A percentile compares a stretch with the other conserved stretches of the same genome.
Conservation (phyloP, 2,797 vertebrate genomes). For the Silurus lanzhouensis region DNA sequence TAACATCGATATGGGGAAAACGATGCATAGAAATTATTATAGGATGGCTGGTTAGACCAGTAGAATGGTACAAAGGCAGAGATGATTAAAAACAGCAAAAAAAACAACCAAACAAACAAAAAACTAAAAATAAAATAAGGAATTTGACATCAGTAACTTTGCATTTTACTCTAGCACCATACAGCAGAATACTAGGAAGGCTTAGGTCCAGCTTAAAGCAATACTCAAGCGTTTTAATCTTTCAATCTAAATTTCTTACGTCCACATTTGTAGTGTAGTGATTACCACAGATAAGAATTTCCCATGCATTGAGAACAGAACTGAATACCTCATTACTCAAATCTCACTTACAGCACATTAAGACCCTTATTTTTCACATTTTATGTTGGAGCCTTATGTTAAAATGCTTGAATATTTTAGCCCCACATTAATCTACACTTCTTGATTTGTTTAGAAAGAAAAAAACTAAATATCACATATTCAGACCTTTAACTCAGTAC, state of each 20-base stretch:
- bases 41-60: slow-evolving; percentile 2
- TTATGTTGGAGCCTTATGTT: too few species aligned
- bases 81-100: not conserved
- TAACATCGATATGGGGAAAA: not conserved
- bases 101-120: too few species aligned
- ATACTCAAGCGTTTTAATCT: not conserved
- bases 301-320: slow-evolving; percentile 7
- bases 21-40: slow-evolving; percentile 8
- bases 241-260: not conserved
- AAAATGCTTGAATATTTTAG: too few species aligned
- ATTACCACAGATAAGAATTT: not conserved
- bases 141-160: slow-evolving; percentile 48
- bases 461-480: too few species aligned
- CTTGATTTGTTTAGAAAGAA: too few species aligned
- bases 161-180: slow-evolving; percentile 53
- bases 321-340: not conserved
- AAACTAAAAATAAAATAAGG: not conserved
- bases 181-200: slow-evolving; percentile 44
- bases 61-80: slow-evolving; percentile 12
- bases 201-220: slow-evolving; percentile 27
- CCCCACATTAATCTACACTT: too few species aligned
- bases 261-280: not conserved
- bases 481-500: too few species aligned
- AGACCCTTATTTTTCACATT: too few species aligned
- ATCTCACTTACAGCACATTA: not conserved